These are phyloP conservation scores for Rattus rattus DNA, from an alignment of 2,113 vertebrate species.

Conservation along the genomic window DNA sequence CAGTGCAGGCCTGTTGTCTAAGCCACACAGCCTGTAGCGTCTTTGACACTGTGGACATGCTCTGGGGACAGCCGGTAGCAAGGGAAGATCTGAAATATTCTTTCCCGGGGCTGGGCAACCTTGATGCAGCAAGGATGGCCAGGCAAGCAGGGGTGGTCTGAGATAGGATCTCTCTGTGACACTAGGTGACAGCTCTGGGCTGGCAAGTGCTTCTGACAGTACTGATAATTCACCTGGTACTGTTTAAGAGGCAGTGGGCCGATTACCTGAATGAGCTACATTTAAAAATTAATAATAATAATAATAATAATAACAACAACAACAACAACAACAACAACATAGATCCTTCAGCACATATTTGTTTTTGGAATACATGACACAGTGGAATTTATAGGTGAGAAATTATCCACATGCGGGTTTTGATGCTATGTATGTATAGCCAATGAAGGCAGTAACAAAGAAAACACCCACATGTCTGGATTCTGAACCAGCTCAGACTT, in stretches of 20 bases:
- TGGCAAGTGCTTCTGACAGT: not conserved
- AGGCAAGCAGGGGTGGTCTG: not conserved
- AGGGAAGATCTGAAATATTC: not conserved
- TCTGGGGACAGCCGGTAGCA: not conserved
- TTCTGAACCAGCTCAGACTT: not conserved
- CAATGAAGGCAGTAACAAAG: not conserved
- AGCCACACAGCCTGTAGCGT: not conserved
- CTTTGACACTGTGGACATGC: not conserved
- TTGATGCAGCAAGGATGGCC: not conserved
- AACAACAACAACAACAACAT: too few relatives aligned
- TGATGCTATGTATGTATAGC: not conserved
- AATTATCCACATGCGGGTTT: not conserved
- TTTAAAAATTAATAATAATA: not conserved
- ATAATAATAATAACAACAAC: too few relatives aligned
- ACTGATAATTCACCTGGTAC: not conserved
- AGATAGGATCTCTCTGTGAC: not conserved
- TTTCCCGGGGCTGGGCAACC: not conserved
- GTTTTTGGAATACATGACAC: not conserved
- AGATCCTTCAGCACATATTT: not conserved
- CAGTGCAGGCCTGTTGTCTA: not conserved
- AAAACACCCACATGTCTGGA: not conserved
- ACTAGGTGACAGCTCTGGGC: not conserved
- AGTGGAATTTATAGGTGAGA: constrained; percentile 9
- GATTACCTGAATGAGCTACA: not conserved
- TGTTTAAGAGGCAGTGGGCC: constrained; percentile 4